phyloP scores from a whole-genome alignment of 2,888 invertebrate genomes.

The Eupithecia centaureata region DNA sequence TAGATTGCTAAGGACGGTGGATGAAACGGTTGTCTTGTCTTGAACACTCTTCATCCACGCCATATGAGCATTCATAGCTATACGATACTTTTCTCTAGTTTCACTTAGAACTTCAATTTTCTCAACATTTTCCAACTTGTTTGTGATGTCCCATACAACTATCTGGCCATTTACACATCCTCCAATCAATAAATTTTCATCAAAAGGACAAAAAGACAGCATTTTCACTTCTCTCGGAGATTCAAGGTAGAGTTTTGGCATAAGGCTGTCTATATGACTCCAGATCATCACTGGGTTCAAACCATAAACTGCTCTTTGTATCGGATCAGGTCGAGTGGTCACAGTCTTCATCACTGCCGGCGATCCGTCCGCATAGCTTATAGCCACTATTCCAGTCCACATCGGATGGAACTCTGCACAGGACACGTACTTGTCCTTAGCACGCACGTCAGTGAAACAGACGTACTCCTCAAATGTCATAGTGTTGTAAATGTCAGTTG shows the following conservation, averaged over 20 bases:
- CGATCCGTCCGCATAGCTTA: constrained; percentile 86
- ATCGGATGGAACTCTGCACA: constrained; percentile 88
- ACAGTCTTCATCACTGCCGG: constrained; percentile 74
- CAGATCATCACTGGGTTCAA: constrained; percentile 88
- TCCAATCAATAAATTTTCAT: constrained; percentile 88
- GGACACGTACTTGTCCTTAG: constrained; percentile 87
- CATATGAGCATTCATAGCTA: constrained; percentile 85
- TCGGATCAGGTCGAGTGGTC: constrained; percentile 71
- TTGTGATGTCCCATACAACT: constrained; percentile 87
- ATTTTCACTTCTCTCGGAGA: constrained; percentile 86
- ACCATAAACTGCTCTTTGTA: constrained; percentile 84
- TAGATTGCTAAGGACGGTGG: constrained; percentile 85
- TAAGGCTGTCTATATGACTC: constrained; percentile 88
- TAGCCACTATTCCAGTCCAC: constrained; percentile 87
- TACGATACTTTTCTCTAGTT: constrained; percentile 85
- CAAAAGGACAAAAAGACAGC: constrained; percentile 87
- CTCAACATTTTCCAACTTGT: constrained; percentile 86
- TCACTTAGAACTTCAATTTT: constrained; percentile 84
- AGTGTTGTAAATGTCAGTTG: constrained; percentile 61
- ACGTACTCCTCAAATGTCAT: constrained; percentile 81
- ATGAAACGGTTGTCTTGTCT: constrained; percentile 81
- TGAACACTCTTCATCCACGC: constrained; percentile 87
- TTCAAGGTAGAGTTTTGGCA: constrained; percentile 88
- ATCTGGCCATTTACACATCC: constrained; percentile 90
- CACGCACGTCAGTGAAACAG: constrained; percentile 87